Conservation (phyloP, 1,140 invertebrate genomes). For the Drosophila eugracilis region DNA sequence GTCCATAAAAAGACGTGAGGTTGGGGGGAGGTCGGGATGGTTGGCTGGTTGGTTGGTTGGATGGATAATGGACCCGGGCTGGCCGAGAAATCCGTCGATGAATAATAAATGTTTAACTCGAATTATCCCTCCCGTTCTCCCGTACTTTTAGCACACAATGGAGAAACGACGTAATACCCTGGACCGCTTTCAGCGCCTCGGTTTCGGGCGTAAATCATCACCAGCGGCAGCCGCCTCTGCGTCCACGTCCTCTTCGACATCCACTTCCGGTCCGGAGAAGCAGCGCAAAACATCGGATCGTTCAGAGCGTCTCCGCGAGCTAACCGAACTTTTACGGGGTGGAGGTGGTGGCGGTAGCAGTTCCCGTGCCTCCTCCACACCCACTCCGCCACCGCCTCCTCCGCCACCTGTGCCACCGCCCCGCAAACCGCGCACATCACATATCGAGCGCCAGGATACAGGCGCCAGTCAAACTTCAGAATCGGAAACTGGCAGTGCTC, state of each 20-base stretch:
- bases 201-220: conserved; percentile 88
- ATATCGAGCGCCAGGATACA: conserved; percentile 64
- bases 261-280: conserved; percentile 54
- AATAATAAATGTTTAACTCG: conserved; percentile 46
- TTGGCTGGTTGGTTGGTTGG: neutral
- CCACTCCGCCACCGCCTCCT: conserved; percentile 84
- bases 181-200: conserved; percentile 91
- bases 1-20: conserved; percentile 51
- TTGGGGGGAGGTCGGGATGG: neutral
- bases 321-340: conserved; percentile 90
- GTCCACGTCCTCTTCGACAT: conserved; percentile 8
- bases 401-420: conserved; percentile 72
- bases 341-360: conserved; percentile 60
- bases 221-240: conserved; percentile 81
- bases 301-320: conserved; percentile 89
- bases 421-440: conserved; percentile 61
- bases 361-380: conserved; percentile 78
- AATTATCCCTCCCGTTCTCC: conserved; percentile 20
- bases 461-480: conserved; percentile 47
- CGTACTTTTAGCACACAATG: conserved; percentile 66
- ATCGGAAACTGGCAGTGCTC: conserved; percentile 22
- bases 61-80: conserved; percentile 5
- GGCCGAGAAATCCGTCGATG: conserved; percentile 23
- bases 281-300: conserved; percentile 85
- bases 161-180: conserved; percentile 87